phyloP scores from a whole-genome alignment of 2,797 vertebrate genomes.

The Myotis vivesi region DNA sequence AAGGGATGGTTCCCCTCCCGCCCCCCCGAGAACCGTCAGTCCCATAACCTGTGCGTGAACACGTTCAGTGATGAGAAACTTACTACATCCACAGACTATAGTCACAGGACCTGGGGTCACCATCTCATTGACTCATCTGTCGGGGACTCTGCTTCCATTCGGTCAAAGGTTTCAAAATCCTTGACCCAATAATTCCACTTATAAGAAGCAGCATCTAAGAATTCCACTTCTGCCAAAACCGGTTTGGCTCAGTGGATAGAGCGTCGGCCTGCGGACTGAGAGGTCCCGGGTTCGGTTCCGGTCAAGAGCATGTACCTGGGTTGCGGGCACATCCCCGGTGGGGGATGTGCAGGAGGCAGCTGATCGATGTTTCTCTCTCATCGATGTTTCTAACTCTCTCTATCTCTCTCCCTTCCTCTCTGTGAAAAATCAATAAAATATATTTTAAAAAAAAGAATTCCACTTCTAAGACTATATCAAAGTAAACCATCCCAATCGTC shows the following conservation, averaged over 20 bases:
- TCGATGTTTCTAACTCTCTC: too few species aligned
- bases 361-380: too few species aligned
- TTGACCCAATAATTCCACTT: slow-evolving; percentile 1
- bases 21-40: neutral
- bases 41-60: neutral
- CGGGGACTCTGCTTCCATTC: neutral
- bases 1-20: neutral
- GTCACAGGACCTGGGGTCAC: neutral
- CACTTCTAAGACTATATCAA: slow-evolving; percentile 33
- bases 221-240: slow-evolving; percentile 47
- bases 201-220: slow-evolving; percentile 43
- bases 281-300: too few species aligned
- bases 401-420: too few species aligned
- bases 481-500: neutral
- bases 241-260: too few species aligned
- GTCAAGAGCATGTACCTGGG: too few species aligned
- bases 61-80: neutral
- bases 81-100: too few species aligned
- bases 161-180: neutral
- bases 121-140: neutral
- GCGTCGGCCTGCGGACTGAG: too few species aligned
- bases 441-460: too few species aligned
- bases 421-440: too few species aligned
- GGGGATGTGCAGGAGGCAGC: too few species aligned
- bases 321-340: too few species aligned